These are phyloP conservation scores for Neosilurus mollespiculum DNA, from an alignment of 2,797 vertebrate species.

Conservation along the genomic window DNA sequence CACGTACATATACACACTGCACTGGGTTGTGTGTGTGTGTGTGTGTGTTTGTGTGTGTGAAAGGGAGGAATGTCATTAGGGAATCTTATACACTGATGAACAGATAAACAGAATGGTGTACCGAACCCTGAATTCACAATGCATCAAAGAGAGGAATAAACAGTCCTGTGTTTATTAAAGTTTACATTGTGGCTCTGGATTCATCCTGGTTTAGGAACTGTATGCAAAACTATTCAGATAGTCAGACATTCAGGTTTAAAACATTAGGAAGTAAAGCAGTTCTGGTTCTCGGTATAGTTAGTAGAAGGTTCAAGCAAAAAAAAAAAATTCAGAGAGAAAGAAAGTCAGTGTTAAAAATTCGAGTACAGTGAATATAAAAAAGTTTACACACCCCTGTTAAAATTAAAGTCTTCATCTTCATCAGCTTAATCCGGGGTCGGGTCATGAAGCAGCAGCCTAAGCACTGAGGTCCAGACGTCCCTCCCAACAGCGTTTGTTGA, in stretches of 20 bases:
- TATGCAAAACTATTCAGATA: background rate
- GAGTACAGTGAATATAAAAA: too few relatives aligned
- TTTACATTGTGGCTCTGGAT: background rate
- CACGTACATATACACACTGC: background rate
- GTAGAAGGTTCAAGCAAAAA: too few relatives aligned
- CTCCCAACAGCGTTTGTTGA: too few relatives aligned
- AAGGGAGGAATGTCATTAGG: background rate
- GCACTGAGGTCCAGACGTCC: too few relatives aligned
- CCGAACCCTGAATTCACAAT: background rate
- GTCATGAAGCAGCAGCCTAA: background rate
- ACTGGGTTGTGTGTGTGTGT: slow-evolving; percentile 1
- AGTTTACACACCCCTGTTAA: background rate
- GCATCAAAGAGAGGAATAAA: background rate
- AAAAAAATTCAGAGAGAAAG: background rate
- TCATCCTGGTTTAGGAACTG: background rate
- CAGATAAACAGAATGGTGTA: background rate
- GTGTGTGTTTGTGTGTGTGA: background rate
- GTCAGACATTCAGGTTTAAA: background rate
- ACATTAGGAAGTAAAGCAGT: too few relatives aligned
- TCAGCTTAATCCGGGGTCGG: too few relatives aligned
- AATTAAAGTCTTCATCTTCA: too few relatives aligned
- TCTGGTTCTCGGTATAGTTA: too few relatives aligned
- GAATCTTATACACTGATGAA: background rate
- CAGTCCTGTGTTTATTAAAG: background rate
- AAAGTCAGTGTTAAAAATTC: background rate